Base-by-base conservation (phyloP, 2,113 vertebrate species). In the Antidorcas marsupialis region DNA sequence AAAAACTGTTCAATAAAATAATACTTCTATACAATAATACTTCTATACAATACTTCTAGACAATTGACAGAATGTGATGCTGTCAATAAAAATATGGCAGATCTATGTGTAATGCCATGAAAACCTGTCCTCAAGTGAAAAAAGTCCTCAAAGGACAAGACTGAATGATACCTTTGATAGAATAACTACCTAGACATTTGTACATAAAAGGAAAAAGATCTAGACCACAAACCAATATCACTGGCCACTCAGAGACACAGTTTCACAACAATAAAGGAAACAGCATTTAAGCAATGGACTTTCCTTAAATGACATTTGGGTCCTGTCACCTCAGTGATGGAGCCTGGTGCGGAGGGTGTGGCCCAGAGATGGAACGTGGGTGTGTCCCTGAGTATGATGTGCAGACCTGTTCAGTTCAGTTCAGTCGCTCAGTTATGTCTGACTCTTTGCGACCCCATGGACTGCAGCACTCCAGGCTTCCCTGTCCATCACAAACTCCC, bases 341-440 rank as follows among this genome's bases (percentile, higher is more conserved):
- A 45, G 28, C 79, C 59, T 16, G 43, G 60, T 10, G 43, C 0
- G 0, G 7, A 92, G 52, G 0, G 3, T 0, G 60, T 27, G 33
- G 55, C 1, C 9, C 57, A 11, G 53, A 3, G 15, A 11, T 50
- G 59, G 71, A 89, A 9, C 13, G 6, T 11, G 17, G 52, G 12
- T 1, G 7, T 33, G 52, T n/a, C 9, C 19, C 4, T 10, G 59
- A 0, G 0, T 0, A 1, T 3, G 45, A 25, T 1, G 13, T 5
- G 30, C 3, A 7, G 4, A 2, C 3, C 2, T 25, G 1, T 21
- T 1, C 19, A 71, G n/a, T 23, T 21, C 67, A 39, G 19, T 39
- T 5, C 67, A 71, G 10, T 39, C 5, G 19, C n/a, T 74, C 67
- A 23, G n/a, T 23, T 1, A 5, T 6, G 19, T 74, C 19, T 6